phyloP scores from a whole-genome alignment of 2,888 invertebrate genomes.

The Leptinotarsa peninsularis region DNA sequence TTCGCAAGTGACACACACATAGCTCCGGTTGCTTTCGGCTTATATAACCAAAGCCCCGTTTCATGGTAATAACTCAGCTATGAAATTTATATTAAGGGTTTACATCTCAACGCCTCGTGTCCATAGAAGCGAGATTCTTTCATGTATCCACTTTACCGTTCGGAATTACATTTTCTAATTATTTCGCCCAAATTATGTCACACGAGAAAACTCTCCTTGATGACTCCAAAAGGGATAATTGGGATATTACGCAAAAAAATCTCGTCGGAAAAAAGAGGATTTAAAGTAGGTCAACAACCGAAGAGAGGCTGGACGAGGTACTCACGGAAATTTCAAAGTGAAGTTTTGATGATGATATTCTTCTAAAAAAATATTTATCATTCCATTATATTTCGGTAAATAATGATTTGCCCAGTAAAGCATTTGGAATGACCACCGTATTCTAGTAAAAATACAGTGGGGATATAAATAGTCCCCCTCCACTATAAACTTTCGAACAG shows the following conservation, averaged over 20 bases:
- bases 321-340: no score
- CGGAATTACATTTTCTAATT: background rate
- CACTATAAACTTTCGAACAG: no score
- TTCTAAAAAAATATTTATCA: no score
- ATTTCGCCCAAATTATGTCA: constrained; percentile 2
- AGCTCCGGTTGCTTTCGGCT: background rate
- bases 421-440: no score
- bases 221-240: background rate
- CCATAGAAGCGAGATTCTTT: constrained; percentile 13
- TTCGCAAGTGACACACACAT: background rate
- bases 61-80: constrained; percentile 24
- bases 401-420: no score
- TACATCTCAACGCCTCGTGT: constrained; percentile 20
- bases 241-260: background rate
- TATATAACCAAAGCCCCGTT: constrained; percentile 1
- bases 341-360: no score
- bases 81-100: constrained; percentile 29
- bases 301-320: background rate
- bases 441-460: no score
- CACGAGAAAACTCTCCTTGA: background rate
- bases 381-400: no score
- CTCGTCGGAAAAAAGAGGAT: background rate
- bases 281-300: background rate
- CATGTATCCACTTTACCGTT: constrained; percentile 1
- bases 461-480: no score